Base-by-base conservation (phyloP, 2,888 invertebrate species). In the Cheilosia grossa region DNA sequence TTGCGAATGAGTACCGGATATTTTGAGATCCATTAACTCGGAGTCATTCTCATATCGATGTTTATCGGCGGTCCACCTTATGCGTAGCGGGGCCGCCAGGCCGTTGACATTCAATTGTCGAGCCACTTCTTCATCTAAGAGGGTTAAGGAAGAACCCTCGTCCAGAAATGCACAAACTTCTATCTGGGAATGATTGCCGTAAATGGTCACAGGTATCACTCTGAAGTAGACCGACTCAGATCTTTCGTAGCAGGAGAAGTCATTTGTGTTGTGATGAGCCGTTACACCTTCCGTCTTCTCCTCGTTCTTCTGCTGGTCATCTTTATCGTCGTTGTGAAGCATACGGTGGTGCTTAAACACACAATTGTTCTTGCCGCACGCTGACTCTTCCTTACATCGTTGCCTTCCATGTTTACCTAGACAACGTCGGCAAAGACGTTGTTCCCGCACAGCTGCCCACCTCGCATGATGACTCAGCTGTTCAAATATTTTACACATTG, bases 121-220 rank as follows among this genome's bases (percentile, higher is more conserved):
- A 24, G 69, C 70, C 44, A 56, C 47, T 33, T 47, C 56, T 5
- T 69, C 69, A 4, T 69, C 67, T 2, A 44, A 15, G 15, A 56
- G 30, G 13, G 40, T 58, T 13, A 58, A 5, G 4, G 40, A 58
- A 0, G 58, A 58, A 7, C 40, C 58, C 21, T 30, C 69, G 15
- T 69, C 69, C 17, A 69, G 47, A 10, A 69, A n/a, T 9, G 69
- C 58, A n/a, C 69, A 69, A 21, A 69, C 21, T 30, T 69, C 19
- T 2, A 69, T 27, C n/a, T 21, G 5, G 9, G n/a, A 33, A 33
- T 44, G 44, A 30, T 69, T 58, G 44, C 58, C 47, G 15, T 58
- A 70, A 10, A 70, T 49, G 1, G 47, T 58, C 27, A 70, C 70
- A 15, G 70, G 58, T 27, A 51, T 40, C 4, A 51, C 51, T 51